A percentile compares a stretch with the other conserved stretches of the same genome.
Conservation (phyloP, 2,113 vertebrate species). For the Chamaetylas fuelleborni region DNA sequence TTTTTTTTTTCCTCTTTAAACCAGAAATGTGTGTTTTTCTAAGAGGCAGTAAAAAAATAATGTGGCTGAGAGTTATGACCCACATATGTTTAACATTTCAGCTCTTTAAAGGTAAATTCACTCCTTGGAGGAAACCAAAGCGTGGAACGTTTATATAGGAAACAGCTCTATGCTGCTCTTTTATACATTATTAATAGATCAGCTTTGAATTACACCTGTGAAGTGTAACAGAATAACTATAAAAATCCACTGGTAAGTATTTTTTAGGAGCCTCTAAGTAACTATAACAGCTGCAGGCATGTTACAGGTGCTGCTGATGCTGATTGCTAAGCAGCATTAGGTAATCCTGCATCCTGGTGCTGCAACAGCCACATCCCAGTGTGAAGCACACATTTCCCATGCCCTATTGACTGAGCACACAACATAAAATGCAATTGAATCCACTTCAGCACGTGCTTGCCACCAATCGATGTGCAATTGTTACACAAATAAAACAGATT, state of each 20-base stretch:
- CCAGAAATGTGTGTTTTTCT: background rate
- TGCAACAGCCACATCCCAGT: background rate
- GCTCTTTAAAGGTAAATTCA: background rate
- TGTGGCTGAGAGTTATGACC: background rate
- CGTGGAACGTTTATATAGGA: background rate
- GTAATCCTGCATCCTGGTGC: background rate
- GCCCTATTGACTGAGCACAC: background rate
- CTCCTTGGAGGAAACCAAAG: background rate
- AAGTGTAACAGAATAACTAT: background rate
- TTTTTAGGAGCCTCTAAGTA: background rate
- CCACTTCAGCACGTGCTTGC: background rate
- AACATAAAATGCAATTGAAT: background rate
- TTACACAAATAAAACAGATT: slow-evolving; percentile 11
- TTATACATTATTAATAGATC: slow-evolving; percentile 24
- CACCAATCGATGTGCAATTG: background rate
- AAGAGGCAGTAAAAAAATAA: background rate
- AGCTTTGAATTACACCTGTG: background rate
- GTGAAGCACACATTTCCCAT: background rate
- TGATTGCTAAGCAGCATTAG: background rate
- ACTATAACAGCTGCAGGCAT: background rate
- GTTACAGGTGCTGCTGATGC: background rate
- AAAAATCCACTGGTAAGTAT: slow-evolving; percentile 2
- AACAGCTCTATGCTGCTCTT: background rate
- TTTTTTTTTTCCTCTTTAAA: background rate
- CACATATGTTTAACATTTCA: background rate